Conservation (phyloP, 1,140 invertebrate species). For the Philopotamus ludificatus region DNA sequence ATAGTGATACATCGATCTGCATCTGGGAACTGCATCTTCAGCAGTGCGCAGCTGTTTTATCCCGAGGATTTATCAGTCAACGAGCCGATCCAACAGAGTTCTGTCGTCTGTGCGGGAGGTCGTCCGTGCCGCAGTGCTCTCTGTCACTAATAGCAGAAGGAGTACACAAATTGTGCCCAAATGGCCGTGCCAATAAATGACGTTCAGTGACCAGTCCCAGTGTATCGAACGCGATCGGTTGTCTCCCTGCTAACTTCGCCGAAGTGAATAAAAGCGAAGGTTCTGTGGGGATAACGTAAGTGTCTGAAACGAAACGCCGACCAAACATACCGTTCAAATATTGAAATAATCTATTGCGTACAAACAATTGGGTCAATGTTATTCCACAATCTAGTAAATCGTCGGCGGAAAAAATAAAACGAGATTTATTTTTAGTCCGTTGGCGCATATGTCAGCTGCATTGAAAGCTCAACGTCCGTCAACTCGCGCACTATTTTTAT, state of each 20-base stretch:
- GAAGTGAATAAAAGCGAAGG: too few relatives aligned
- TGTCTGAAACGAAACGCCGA: too few relatives aligned
- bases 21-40: background rate
- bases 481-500: background rate
- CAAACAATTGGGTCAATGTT: too few relatives aligned
- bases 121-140: background rate
- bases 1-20: background rate
- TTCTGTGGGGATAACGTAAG: too few relatives aligned
- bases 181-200: slow-evolving; percentile 29
- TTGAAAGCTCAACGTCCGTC: too few relatives aligned
- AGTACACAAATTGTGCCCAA: background rate
- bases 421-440: too few relatives aligned
- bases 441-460: too few relatives aligned
- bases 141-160: background rate
- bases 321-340: too few relatives aligned
- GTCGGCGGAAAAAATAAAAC: too few relatives aligned
- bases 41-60: background rate
- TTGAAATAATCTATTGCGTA: too few relatives aligned
- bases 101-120: slow-evolving; percentile 14
- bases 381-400: too few relatives aligned
- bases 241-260: too few relatives aligned
- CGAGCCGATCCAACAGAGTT: slow-evolving; percentile 27
- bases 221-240: background rate
- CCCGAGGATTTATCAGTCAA: slow-evolving; percentile 33
- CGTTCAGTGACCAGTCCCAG: slow-evolving; percentile 11